Percentiles rank a stretch among this genome's conserved stretches.
phyloP scores from a whole-genome alignment of 2,888 invertebrate genomes.

The Xanthorhoe designata region DNA sequence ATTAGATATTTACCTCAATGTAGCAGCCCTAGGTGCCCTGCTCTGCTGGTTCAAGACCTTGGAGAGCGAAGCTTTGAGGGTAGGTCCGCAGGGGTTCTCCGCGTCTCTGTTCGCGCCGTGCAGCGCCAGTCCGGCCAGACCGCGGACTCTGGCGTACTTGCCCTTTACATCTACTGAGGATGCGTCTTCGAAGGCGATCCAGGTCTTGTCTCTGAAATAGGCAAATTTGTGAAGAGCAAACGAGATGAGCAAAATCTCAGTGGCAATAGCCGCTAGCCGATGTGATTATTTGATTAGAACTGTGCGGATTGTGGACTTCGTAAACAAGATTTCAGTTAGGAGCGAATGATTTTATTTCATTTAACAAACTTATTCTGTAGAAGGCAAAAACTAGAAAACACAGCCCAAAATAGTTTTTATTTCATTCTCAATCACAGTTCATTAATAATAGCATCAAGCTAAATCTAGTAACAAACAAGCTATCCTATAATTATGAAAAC shows the following conservation, averaged over 20 bases:
- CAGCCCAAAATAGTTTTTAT: no score
- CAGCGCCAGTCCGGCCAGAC: conserved; percentile 89
- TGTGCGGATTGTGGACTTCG: no score
- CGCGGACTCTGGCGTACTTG: conserved; percentile 90
- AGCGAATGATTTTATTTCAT: no score
- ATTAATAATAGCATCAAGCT: no score
- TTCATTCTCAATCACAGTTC: no score
- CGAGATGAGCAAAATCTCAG: no score
- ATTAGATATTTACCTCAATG: conserved; percentile 73
- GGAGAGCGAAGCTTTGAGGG: conserved; percentile 76
- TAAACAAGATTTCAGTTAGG: no score
- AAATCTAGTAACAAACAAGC: not conserved
- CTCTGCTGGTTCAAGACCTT: conserved; percentile 86
- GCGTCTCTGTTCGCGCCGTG: conserved; percentile 85
- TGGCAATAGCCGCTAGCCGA: no score
- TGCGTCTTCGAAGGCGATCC: conserved; percentile 92
- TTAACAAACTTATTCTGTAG: no score
- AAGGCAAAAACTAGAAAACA: no score
- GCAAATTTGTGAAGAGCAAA: not conserved
- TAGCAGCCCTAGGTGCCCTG: conserved; percentile 87
- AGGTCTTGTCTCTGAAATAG: conserved; percentile 85
- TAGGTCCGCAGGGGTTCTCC: conserved; percentile 80
- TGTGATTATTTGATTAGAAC: no score
- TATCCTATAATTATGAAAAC: no score
- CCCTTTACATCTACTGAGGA: conserved; percentile 91